Percentiles rank a stretch among this genome's conserved stretches.
phyloP scores from a whole-genome alignment of 2,113 vertebrate genomes.

The Phaethon lepturus region DNA sequence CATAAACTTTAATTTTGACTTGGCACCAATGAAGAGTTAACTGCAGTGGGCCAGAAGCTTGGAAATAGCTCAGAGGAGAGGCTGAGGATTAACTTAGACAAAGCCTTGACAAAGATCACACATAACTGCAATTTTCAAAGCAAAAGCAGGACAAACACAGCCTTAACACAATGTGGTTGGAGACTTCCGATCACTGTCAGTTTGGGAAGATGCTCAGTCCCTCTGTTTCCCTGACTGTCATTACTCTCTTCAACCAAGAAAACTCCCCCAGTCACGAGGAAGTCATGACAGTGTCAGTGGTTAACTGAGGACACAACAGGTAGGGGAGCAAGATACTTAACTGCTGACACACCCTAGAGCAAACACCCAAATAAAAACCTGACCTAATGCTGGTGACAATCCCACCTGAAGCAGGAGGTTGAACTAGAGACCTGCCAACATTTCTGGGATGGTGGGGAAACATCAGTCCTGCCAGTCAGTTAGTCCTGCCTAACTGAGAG shows the following conservation, averaged over 20 bases:
- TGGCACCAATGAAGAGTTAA: background rate
- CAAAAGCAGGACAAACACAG: background rate
- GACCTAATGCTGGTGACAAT: background rate
- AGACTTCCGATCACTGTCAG: background rate
- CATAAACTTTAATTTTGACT: background rate
- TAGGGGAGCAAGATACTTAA: background rate
- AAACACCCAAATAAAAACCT: background rate
- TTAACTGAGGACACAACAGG: background rate
- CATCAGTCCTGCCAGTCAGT: too few species aligned
- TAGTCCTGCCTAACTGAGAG: background rate
- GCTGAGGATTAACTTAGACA: background rate
- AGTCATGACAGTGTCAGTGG: background rate
- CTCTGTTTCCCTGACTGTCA: background rate
- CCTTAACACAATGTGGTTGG: background rate
- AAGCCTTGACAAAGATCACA: background rate
- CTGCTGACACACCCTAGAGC: background rate
- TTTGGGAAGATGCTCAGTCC: background rate
- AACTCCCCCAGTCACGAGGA: background rate
- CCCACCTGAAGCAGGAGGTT: background rate
- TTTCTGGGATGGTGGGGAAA: background rate
- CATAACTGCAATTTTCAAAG: background rate
- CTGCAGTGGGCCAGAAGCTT: background rate
- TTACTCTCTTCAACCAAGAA: background rate
- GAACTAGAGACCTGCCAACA: background rate
- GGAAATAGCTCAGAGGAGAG: background rate